Percentiles rank a stretch among this genome's conserved stretches.
Evolutionary conservation across 2,113 vertebrate species (phyloP).

Genomic region (Bubo bubo): DNA sequence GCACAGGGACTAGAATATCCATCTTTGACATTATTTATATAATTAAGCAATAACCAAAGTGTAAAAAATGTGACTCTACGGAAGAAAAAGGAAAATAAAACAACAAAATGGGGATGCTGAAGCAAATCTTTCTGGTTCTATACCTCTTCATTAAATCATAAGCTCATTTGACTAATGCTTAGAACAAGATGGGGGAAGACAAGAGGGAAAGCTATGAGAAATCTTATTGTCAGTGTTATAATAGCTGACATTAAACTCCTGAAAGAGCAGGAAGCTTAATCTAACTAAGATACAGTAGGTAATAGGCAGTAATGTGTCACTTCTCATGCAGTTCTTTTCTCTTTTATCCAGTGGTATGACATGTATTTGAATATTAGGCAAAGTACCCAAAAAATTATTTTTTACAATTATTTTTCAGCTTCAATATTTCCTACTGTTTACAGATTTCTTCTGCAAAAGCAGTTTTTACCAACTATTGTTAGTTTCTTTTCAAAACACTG

Average conservation of each 20-base stretch:
- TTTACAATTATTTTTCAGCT: not conserved
- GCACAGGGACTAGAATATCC: not conserved
- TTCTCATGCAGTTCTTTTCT: not conserved
- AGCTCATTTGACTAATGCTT: not conserved
- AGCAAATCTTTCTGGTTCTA: not conserved
- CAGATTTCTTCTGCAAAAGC: not conserved
- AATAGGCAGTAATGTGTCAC: not conserved
- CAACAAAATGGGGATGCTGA: fast-evolving
- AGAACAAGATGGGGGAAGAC: not conserved
- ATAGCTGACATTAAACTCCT: not conserved
- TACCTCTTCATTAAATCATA: not conserved
- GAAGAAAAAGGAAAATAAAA: too few relatives aligned
- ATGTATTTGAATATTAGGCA: not conserved
- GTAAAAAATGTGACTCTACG: not conserved
- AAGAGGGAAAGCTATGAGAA: not conserved
- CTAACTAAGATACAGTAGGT: not conserved
- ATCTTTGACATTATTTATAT: not conserved
- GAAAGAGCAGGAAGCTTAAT: not conserved
- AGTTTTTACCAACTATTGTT: not conserved
- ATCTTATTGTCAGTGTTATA: not conserved
- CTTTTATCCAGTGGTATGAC: not conserved
- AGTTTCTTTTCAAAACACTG: not conserved
- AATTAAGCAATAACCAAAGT: not conserved
- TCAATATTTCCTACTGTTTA: not conserved
- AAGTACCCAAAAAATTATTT: not conserved